Percentiles rank a stretch among this genome's conserved stretches.
phyloP scores from a whole-genome alignment of 1,140 invertebrate species.

The Lerema accius region DNA sequence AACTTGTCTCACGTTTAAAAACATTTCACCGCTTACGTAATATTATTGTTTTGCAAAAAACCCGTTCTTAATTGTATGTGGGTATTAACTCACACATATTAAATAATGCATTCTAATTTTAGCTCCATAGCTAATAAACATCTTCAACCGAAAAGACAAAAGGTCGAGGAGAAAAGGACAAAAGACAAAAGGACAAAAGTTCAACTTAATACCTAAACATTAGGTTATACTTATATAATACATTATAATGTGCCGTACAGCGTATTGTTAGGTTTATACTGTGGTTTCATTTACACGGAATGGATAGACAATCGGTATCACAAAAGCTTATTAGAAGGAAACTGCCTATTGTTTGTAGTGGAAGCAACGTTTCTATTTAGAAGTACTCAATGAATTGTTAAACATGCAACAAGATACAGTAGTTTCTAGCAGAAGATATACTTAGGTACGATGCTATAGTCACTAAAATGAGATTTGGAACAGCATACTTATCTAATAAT shows the following conservation, averaged over 20 bases:
- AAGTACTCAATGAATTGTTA: conserved; percentile 63
- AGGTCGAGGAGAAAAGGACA: too few species aligned
- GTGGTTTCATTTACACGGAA: conserved; percentile 33
- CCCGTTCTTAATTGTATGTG: too few species aligned
- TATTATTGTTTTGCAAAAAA: too few species aligned
- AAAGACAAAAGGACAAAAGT: too few species aligned
- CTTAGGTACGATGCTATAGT: conserved; percentile 28
- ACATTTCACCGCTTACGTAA: too few species aligned
- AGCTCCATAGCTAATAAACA: too few species aligned
- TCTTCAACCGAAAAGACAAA: too few species aligned
- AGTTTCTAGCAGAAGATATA: conserved; percentile 33
- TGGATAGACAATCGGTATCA: conserved; percentile 49
- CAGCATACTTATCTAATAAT: too few species aligned
- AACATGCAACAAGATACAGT: conserved; percentile 54
- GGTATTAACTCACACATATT: too few species aligned
- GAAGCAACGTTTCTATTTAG: conserved; percentile 60
- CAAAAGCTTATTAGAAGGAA: conserved; percentile 72
- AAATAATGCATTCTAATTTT: too few species aligned
- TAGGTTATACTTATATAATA: conserved; percentile 2
- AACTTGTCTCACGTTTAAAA: too few species aligned
- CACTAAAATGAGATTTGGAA: conserved; percentile 27
- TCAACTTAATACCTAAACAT: neutral
- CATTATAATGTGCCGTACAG: neutral
- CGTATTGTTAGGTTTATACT: conserved; percentile 4
- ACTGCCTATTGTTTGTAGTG: conserved; percentile 70